Conservation (phyloP, 2,797 vertebrate species). For the Lemur catta region DNA sequence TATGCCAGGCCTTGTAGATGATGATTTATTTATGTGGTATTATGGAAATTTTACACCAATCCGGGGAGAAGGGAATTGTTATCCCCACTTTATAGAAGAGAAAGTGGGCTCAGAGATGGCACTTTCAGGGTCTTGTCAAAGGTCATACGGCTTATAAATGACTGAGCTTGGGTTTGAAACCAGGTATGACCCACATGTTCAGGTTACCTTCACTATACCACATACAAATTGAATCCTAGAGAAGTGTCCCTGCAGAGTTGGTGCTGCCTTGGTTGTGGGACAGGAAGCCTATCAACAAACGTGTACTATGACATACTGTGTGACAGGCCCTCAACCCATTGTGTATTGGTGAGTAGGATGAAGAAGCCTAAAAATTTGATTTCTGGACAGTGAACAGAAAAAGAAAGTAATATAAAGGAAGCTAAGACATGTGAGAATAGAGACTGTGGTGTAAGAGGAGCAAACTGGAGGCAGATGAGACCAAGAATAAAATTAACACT, state of each 20-base stretch:
- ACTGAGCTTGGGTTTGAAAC: background rate
- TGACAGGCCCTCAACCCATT: background rate
- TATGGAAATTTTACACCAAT: background rate
- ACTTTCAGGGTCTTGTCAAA: background rate
- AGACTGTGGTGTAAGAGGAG: background rate
- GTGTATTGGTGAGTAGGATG: background rate
- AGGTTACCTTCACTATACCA: background rate
- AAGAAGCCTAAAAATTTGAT: background rate
- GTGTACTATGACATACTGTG: background rate
- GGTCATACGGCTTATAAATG: background rate
- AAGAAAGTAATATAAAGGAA: background rate
- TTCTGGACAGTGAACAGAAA: background rate
- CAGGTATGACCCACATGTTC: background rate
- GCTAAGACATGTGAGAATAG: background rate
- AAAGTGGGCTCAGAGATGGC: background rate
- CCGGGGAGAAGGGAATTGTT: background rate
- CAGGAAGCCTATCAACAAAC: background rate
- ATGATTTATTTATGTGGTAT: background rate
- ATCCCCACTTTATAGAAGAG: background rate
- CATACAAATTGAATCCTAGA: background rate
- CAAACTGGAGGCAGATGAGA: background rate
- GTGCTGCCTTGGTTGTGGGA: background rate
- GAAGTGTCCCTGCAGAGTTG: background rate
- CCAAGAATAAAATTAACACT: conserved; percentile 5
- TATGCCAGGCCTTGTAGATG: background rate